Conservation (phyloP, 2,113 vertebrate genomes). For the Aptenodytes forsteri region DNA sequence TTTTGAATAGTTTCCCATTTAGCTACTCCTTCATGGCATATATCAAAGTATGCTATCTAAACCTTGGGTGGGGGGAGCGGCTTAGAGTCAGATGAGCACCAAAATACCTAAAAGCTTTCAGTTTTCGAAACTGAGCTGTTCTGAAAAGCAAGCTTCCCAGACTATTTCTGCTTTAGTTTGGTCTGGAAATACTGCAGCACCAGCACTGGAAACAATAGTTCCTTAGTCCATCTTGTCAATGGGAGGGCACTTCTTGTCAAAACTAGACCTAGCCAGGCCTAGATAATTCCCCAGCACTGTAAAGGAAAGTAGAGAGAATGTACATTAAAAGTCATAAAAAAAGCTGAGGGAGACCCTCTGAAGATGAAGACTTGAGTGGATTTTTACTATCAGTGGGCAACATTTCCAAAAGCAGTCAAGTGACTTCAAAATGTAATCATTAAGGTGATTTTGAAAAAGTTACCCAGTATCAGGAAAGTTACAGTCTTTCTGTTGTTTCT, state of each 20-base stretch:
- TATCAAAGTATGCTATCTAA: not conserved
- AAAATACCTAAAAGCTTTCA: not conserved
- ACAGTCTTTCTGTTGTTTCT: not conserved
- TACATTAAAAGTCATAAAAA: not conserved
- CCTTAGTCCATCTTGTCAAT: not conserved
- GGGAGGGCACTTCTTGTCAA: not conserved
- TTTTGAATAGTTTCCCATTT: not conserved
- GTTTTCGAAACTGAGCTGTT: not conserved
- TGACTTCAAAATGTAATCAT: not conserved
- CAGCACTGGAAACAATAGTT: not conserved
- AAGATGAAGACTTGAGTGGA: not conserved
- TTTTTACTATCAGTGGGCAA: not conserved
- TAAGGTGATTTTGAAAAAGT: not conserved
- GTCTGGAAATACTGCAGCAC: not conserved
- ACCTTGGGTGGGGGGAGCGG: rapidly evolving
- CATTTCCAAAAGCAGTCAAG: not conserved
- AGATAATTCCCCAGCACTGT: not conserved
- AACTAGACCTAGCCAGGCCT: not conserved
- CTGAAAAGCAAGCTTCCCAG: not conserved
- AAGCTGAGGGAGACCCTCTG: not conserved
- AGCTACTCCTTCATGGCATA: not conserved
- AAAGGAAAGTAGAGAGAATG: not conserved
- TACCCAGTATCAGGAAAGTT: not conserved
- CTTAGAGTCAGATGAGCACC: not conserved
- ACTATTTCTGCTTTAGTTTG: not conserved